Percentiles rank a stretch among this genome's conserved stretches.
Conservation (phyloP, 2,113 vertebrate species). For the Gymnorhina tibicen region DNA sequence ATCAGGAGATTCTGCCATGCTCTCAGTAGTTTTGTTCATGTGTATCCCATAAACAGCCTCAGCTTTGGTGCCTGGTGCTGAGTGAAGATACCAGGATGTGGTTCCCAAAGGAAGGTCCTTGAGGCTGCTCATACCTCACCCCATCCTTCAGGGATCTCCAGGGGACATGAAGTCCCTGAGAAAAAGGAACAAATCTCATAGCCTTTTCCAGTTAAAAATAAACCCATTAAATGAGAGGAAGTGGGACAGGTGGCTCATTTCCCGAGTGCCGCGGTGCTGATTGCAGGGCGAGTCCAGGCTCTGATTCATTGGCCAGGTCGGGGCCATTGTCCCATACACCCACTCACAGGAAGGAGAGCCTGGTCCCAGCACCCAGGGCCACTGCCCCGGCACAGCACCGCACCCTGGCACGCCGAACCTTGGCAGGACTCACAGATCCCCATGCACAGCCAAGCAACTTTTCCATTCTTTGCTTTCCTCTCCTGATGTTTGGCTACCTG, state of each 20-base stretch:
- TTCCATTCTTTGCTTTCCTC: not conserved
- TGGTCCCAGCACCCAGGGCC: fast-evolving
- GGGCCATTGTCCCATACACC: not conserved
- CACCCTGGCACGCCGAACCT: not conserved
- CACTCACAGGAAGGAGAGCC: not conserved
- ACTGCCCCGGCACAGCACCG: fast-evolving
- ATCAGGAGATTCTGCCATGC: not conserved
- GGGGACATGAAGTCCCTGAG: not conserved
- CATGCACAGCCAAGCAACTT: not conserved
- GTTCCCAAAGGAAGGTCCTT: not conserved
- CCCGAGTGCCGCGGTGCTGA: fast-evolving
- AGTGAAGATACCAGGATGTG: not conserved
- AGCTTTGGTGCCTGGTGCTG: not conserved
- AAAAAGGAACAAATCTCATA: constrained; percentile 7
- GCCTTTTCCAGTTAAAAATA: constrained; percentile 39
- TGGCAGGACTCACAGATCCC: fast-evolving
- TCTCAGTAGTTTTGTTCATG: not conserved
- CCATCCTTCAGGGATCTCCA: not conserved
- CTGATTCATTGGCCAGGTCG: not conserved
- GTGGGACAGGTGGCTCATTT: not conserved
- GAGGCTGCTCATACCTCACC: not conserved
- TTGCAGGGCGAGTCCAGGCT: not conserved
- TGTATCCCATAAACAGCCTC: not conserved
- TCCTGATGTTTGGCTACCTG: not conserved
- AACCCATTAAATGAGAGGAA: constrained; percentile 27